A percentile compares a stretch with the other conserved stretches of the same genome.
Evolutionary conservation across 2,113 vertebrate genomes (phyloP).

Genomic region (Hippocampus guttulatus): DNA sequence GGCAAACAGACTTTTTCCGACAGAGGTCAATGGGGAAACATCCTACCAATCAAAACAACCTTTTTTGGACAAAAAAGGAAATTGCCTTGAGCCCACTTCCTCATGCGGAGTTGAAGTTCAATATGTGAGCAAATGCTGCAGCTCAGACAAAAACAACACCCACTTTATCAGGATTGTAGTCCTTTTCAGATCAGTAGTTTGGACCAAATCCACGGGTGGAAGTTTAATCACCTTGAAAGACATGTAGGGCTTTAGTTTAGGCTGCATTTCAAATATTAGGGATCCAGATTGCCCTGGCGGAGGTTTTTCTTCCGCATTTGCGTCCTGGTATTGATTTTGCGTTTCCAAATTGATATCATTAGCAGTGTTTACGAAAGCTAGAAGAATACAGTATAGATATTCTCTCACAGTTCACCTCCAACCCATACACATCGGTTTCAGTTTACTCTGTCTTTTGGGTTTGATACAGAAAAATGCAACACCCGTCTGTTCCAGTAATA

Average conservation of each 20-base stretch:
- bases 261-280: background rate
- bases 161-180: background rate
- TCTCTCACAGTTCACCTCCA: background rate
- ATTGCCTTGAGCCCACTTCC: slow-evolving; percentile 11
- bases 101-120: slow-evolving; percentile 3
- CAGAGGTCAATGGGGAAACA: background rate
- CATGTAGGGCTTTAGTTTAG: background rate
- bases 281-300: background rate
- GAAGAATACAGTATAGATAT: background rate
- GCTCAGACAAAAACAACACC: slow-evolving; percentile 11
- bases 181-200: slow-evolving; percentile 6
- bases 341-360: background rate
- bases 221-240: background rate
- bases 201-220: background rate
- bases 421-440: background rate
- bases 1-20: background rate
- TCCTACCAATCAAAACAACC: slow-evolving; percentile 5
- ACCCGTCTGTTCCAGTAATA: slow-evolving; percentile 27
- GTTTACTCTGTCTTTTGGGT: background rate
- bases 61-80: slow-evolving; percentile 10
- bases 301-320: background rate
- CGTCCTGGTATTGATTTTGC: background rate
- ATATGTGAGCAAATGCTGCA: background rate
- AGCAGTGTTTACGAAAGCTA: background rate
- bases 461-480: background rate